A percentile compares a stretch with the other conserved stretches of the same genome.
These are phyloP conservation scores for Pogonomyrmex barbatus DNA, from an alignment of 1,140 invertebrate species.

Conservation along the genomic window DNA sequence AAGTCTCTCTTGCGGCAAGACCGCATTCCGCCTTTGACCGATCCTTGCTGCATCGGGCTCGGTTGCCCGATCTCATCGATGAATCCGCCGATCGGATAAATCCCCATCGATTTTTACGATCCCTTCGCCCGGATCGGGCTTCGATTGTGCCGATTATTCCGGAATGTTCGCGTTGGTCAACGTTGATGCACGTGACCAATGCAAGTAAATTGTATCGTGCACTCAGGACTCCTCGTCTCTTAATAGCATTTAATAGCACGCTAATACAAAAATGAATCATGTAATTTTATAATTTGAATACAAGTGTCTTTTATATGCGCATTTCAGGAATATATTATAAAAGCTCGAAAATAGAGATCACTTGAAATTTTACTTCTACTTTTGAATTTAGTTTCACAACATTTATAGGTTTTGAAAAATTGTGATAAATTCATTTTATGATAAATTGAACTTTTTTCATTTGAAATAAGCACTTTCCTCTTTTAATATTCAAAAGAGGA, in stretches of 20 bases:
- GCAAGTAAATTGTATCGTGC: background rate
- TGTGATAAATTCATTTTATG: too few relatives aligned
- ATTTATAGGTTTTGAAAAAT: too few relatives aligned
- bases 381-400: background rate
- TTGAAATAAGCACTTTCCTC: too few relatives aligned
- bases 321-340: background rate
- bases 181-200: background rate
- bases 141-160: constrained; percentile 53
- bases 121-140: constrained; percentile 63
- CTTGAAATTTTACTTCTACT: background rate
- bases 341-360: background rate
- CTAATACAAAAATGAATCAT: background rate
- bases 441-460: too few relatives aligned
- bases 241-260: background rate
- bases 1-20: constrained; percentile 78
- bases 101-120: constrained; percentile 70
- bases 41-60: constrained; percentile 62
- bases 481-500: too few relatives aligned
- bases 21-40: constrained; percentile 79
- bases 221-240: background rate
- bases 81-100: constrained; percentile 75
- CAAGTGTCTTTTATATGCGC: background rate
- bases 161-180: constrained; percentile 11
- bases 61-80: constrained; percentile 71
- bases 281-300: background rate